These are phyloP conservation scores for Labeo rohita DNA, from an alignment of 2,113 vertebrate genomes.

Conservation along the genomic window DNA sequence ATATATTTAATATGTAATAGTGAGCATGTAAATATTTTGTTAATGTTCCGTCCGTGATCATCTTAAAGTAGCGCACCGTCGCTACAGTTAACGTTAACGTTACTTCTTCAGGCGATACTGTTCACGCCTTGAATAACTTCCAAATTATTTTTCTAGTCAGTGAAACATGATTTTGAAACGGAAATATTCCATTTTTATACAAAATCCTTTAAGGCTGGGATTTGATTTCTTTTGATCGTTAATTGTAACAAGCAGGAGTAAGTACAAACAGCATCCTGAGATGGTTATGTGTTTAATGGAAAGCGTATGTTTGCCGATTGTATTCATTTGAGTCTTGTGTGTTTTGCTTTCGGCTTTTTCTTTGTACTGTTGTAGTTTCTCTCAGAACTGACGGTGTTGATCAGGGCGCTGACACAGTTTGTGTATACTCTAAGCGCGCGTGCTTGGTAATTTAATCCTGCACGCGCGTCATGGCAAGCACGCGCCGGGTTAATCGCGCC, in stretches of 20 bases:
- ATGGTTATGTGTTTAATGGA: not conserved
- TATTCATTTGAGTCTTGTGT: not conserved
- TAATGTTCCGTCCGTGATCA: not conserved
- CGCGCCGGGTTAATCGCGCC: conserved; percentile 81
- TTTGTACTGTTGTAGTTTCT: not conserved
- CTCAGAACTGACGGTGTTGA: conserved; percentile 4
- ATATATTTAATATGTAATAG: not conserved
- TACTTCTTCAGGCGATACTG: not conserved
- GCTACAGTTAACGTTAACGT: not conserved
- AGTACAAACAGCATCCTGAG: not conserved
- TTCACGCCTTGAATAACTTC: not conserved
- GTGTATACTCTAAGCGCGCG: conserved; percentile 52
- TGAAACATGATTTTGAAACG: not conserved
- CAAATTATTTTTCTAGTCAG: not conserved
- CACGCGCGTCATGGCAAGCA: conserved; percentile 68
- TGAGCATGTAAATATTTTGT: not conserved
- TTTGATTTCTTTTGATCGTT: not conserved
- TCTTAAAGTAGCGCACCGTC: not conserved
- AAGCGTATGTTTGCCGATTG: not conserved
- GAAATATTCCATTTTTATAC: not conserved
- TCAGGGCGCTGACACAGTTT: conserved; percentile 7
- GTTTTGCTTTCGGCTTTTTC: not conserved
- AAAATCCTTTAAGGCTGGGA: not conserved
- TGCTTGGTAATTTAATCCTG: conserved; percentile 75
- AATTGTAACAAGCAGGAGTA: not conserved